Conservation (phyloP, 64 coral and sea anemone genomes). For the Porites lutea region DNA sequence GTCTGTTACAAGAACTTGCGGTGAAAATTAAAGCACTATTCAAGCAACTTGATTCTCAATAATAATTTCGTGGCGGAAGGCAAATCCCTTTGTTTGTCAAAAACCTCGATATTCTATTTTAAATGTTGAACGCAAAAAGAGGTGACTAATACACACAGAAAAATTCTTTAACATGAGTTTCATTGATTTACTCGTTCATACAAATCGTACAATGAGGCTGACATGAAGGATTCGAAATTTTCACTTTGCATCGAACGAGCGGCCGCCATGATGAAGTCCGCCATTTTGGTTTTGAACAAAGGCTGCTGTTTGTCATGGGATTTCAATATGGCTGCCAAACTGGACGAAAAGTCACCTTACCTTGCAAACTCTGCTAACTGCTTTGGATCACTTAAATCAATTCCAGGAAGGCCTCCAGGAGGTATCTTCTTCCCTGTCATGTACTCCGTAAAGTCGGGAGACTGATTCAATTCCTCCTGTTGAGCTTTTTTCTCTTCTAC, state of each 20-base stretch:
- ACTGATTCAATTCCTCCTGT: conserved; percentile 83
- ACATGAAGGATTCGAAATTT: not conserved
- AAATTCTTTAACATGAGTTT: not conserved
- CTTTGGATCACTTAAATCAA: conserved; percentile 99
- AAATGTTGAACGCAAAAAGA: not conserved
- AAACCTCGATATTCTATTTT: conserved; percentile 20
- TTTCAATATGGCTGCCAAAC: conserved; percentile 99
- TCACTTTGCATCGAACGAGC: conserved; percentile 50
- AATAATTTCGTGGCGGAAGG: conserved; percentile 33
- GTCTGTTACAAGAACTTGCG: not conserved
- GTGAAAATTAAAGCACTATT: not conserved
- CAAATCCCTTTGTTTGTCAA: conserved; percentile 2
- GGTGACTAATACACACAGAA: not conserved
- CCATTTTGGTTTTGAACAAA: conserved; percentile 99
- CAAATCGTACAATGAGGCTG: not conserved
- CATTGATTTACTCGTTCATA: not conserved
- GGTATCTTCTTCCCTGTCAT: conserved; percentile 99
- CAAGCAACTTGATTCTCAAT: conserved; percentile 14
- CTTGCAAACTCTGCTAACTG: conserved; percentile 99
- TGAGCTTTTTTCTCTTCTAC: conserved; percentile 98
- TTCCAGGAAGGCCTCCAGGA: conserved; percentile 96
- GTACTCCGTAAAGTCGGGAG: conserved; percentile 98
- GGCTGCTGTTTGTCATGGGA: conserved; percentile 99
- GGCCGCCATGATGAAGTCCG: conserved; percentile 97
- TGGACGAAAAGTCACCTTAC: conserved; percentile 84